These are phyloP conservation scores for Tyrophagus putrescentiae DNA, from an alignment of 1,140 invertebrate species.

Conservation along the genomic window DNA sequence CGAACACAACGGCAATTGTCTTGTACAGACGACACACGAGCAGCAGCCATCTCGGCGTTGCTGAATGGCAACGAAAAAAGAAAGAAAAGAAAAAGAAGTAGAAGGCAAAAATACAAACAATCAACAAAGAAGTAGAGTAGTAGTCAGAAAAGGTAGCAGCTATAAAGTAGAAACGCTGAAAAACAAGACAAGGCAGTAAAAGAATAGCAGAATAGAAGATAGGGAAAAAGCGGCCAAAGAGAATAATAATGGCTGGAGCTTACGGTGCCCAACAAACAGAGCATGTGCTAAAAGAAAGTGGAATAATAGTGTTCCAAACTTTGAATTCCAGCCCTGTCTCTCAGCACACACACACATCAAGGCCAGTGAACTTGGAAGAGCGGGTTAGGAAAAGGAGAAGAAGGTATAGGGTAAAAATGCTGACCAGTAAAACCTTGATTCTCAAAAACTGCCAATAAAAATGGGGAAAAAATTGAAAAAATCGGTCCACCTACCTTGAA, in stretches of 20 bases:
- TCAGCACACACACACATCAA: no score
- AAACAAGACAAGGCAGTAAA: not conserved
- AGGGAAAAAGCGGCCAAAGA: no score
- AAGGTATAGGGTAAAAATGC: not conserved
- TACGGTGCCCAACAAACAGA: not conserved
- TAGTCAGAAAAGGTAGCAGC: not conserved
- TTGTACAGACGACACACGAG: no score
- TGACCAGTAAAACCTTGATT: not conserved
- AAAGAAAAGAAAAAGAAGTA: conserved; percentile 1
- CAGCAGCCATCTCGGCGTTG: no score
- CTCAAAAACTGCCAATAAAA: not conserved
- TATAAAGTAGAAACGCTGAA: not conserved
- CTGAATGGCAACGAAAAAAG: no score
- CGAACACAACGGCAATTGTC: no score
- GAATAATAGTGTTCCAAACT: not conserved
- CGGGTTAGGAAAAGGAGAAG: not conserved
- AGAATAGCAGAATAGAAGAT: no score
- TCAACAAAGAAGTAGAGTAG: not conserved
- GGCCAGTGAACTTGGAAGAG: not conserved
- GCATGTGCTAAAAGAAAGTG: not conserved
- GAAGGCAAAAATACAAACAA: not conserved
- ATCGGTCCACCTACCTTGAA: conserved; percentile 39
- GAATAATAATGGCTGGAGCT: not conserved
- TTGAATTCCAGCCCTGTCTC: not conserved
- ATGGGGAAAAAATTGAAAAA: conserved; percentile 5